Evolutionary conservation across 30 jellyfish, hydroid and myxozoan species (phyloP).

Genomic region (Phacellophora camtschatica): DNA sequence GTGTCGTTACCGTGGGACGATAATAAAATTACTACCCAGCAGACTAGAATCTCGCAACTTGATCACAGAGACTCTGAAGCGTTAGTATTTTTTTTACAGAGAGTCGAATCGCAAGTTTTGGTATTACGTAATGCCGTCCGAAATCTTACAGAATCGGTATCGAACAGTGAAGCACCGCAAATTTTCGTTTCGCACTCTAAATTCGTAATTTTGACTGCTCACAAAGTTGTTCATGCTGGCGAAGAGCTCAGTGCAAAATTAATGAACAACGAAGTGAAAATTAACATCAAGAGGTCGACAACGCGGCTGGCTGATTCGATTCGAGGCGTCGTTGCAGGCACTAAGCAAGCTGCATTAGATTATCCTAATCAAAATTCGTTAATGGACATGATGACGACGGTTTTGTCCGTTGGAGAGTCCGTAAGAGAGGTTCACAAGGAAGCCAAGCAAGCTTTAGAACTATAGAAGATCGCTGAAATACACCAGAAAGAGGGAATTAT

Average conservation of each 20-base stretch:
- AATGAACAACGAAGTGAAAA: slow-evolving; percentile 39
- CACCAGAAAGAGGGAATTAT: too few species aligned
- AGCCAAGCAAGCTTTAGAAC: slow-evolving; percentile 77
- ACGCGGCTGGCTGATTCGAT: slow-evolving; percentile 91
- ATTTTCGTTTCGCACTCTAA: slow-evolving; percentile 92
- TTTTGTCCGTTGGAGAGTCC: slow-evolving; percentile 87
- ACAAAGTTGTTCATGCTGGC: slow-evolving; percentile 95
- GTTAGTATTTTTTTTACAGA: slow-evolving; percentile 82
- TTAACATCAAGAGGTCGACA: slow-evolving; percentile 58
- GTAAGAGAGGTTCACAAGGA: slow-evolving; percentile 94
- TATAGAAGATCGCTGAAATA: neutral
- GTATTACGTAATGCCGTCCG: slow-evolving; percentile 87
- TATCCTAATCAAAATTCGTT: slow-evolving; percentile 82
- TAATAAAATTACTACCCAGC: slow-evolving; percentile 33
- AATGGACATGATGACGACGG: slow-evolving; percentile 96
- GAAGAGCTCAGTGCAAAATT: slow-evolving; percentile 81
- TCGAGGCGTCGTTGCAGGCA: slow-evolving; percentile 97
- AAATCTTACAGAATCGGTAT: slow-evolving; percentile 90
- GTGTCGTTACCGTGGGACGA: slow-evolving; percentile 96
- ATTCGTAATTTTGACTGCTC: slow-evolving; percentile 95
- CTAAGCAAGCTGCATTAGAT: slow-evolving; percentile 95
- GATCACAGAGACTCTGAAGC: slow-evolving; percentile 97
- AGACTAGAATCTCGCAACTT: slow-evolving; percentile 54
- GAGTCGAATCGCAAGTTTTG: slow-evolving; percentile 95
- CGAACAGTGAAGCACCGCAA: slow-evolving; percentile 89